Conservation (phyloP, 2,888 invertebrate species). For the Drosophila mayaguana region DNA sequence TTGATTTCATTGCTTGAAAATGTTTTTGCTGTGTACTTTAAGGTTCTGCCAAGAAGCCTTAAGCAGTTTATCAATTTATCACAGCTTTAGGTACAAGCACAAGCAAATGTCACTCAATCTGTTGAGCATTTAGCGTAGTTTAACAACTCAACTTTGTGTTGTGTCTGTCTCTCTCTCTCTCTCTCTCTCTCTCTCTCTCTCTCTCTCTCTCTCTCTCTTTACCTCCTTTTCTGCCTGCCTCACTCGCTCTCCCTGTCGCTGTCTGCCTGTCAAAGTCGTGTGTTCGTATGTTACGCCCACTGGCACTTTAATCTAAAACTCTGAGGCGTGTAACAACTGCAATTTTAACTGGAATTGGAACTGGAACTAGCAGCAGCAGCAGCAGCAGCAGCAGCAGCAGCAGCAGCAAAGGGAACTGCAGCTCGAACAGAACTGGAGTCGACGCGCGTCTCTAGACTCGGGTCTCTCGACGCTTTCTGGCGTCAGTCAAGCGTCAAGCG, state of each 20-base stretch:
- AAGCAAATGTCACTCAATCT: slow-evolving; percentile 33
- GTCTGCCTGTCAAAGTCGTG: slow-evolving; percentile 56
- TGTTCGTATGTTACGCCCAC: slow-evolving; percentile 70
- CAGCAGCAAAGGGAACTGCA: slow-evolving; percentile 5
- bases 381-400: no score
- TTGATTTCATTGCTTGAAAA: not conserved
- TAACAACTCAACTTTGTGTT: slow-evolving; percentile 43
- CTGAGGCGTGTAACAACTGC: slow-evolving; percentile 46
- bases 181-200: not conserved
- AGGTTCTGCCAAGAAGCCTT: not conserved
- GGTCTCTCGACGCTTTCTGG: slow-evolving; percentile 31
- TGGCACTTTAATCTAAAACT: slow-evolving; percentile 66
- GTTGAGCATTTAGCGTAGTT: slow-evolving; percentile 27
- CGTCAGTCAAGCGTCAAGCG: slow-evolving; percentile 78
- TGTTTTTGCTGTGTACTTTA: not conserved
- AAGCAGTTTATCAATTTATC: not conserved
- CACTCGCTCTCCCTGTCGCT: slow-evolving; percentile 1
- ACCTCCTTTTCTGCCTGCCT: no score
- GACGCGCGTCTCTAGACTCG: slow-evolving; percentile 5
- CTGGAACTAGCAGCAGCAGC: slow-evolving; percentile 6
- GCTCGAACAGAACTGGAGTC: slow-evolving; percentile 26
- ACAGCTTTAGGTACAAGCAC: not conserved
- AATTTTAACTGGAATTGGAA: slow-evolving; percentile 28
- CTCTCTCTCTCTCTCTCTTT: not conserved
- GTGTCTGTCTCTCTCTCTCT: not conserved